Evolutionary conservation across 2,888 invertebrate genomes (phyloP).

Genomic region (Strigamia crassipes): DNA sequence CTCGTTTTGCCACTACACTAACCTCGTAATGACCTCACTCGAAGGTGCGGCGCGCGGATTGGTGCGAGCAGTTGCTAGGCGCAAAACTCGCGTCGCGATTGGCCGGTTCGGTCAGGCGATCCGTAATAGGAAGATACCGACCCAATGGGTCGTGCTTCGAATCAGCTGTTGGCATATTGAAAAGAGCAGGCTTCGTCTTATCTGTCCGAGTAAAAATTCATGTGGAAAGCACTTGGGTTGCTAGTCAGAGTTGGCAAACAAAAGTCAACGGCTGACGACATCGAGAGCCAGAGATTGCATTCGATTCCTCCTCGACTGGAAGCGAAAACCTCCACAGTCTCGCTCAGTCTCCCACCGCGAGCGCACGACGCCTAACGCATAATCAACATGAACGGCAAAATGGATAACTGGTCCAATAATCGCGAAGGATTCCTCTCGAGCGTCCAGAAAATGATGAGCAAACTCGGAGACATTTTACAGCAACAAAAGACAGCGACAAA

Average conservation of each 20-base stretch:
- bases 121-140: background rate
- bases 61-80: constrained; percentile 18
- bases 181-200: background rate
- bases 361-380: background rate
- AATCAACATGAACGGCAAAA: background rate
- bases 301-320: background rate
- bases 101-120: background rate
- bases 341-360: too few species aligned
- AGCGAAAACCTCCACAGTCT: too few species aligned
- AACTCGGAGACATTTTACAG: constrained; percentile 27
- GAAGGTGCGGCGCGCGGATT: background rate
- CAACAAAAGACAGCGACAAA: constrained; percentile 28
- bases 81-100: background rate
- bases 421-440: constrained; percentile 21
- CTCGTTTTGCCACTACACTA: background rate
- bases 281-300: background rate
- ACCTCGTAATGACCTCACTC: background rate
- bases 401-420: background rate
- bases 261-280: background rate
- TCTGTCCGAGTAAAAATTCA: background rate
- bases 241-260: constrained; percentile 5
- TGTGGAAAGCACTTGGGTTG: background rate
- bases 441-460: constrained; percentile 32
- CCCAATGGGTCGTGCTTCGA: constrained; percentile 19
- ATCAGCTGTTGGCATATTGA: constrained; percentile 5